Evolutionary conservation across 2,113 vertebrate genomes (phyloP).

Genomic region (Chaetodon auriga): DNA sequence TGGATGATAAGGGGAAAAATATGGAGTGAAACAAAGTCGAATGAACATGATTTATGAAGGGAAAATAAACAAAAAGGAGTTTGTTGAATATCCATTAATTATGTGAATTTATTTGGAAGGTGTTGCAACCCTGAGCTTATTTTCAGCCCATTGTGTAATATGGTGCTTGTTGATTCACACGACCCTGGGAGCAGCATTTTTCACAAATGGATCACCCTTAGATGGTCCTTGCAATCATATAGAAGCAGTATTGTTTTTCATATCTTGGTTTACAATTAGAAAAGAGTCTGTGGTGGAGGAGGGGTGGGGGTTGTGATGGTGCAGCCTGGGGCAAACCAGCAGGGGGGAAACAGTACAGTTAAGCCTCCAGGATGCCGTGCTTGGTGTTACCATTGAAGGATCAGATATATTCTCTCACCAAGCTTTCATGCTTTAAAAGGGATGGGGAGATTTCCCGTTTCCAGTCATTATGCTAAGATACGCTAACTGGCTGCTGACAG

Average conservation of each 20-base stretch:
- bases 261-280: conserved; percentile 16
- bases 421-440: neutral
- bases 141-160: neutral
- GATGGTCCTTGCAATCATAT: neutral
- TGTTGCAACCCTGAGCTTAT: neutral
- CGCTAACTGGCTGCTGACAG: too few species aligned
- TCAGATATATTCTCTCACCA: neutral
- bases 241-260: neutral
- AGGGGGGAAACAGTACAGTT: conserved; percentile 26
- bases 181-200: neutral
- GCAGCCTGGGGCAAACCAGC: conserved; percentile 23
- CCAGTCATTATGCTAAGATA: too few species aligned
- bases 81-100: too few species aligned
- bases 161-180: neutral
- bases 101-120: neutral
- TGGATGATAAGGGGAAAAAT: neutral
- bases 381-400: neutral
- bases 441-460: too few species aligned
- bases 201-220: neutral
- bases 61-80: too few species aligned
- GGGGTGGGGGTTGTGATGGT: conserved; percentile 4
- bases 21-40: conserved; percentile 15
- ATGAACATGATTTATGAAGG: too few species aligned
- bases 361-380: conserved; percentile 12
- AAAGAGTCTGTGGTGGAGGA: neutral